Evolutionary conservation across 92 coral and sea anemone genomes (phyloP), one percentile per base, ranked within the genome.

Genomic region (Bergia puertoricense): DNA sequence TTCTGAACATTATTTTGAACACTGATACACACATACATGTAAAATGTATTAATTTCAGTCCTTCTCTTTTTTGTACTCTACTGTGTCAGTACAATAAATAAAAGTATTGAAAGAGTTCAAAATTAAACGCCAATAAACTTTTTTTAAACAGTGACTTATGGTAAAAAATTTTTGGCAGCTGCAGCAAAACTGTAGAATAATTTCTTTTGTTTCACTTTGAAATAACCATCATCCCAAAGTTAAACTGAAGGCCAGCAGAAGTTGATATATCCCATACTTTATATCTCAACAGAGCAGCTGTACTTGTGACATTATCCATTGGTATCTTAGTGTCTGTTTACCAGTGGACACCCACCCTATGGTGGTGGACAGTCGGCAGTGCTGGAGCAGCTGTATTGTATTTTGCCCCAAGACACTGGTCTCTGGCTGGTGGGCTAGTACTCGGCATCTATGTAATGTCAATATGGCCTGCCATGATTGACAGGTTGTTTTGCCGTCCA

Each of bases 381-480:
- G 85, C 84, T 88, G 98, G 99, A 1, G 95, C 97, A 5, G 93
- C 96, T 16, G 79, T 89, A 30, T 86, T 96, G 59, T 96, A 95
- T 93, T 91, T 88, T 83, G 95, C 95, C 16, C 98, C 98, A 73
- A 91, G 92, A 37, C 81, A 93, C 89, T 90, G 96, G 91, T 90
- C 98, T 14, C 67, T 92, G 3, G 76, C 91, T 46, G 99, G 99
- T n/a, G 99, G 99, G 1, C 85, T 96, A 2, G 86, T 92, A 42
- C 95, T 96, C 38, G 93, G 91, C 14, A 72, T 95, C 75, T 96
- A 93, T 86, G 80, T 93, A 54, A 95, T 96, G 98, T 96, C 99
- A 9, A 89, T 96, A 75, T 96, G 99, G 99, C 99, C 99, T 10
- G 80, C 95, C 41, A 96, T 96, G 98, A 96, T 93, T 85, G 99